phyloP scores from a whole-genome alignment of 37 sponge, comb jelly and placozoan species.

The Cladorhizidae sp. region DNA sequence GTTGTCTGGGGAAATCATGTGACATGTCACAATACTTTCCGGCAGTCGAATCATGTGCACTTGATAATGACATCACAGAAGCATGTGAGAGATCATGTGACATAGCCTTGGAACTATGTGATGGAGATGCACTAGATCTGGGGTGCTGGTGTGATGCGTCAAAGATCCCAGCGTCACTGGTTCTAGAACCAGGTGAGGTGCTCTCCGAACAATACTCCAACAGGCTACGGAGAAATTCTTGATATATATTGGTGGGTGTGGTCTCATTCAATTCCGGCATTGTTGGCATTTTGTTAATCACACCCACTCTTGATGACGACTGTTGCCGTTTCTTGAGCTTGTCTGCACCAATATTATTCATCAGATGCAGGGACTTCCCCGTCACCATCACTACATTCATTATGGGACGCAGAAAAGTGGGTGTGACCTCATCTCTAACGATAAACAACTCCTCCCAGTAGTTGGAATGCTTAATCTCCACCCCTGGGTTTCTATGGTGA shows the following conservation, averaged over 20 bases:
- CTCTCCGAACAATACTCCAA: no score
- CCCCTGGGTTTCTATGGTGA: not conserved
- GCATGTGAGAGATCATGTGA: constrained; percentile 8
- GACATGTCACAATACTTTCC: constrained; percentile 4
- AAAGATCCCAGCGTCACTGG: no score
- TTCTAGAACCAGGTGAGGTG: no score
- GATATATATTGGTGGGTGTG: not conserved
- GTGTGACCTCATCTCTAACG: not conserved
- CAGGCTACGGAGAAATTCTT: constrained; percentile 3
- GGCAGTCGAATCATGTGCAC: no score
- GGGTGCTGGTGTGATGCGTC: no score
- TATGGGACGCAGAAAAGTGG: constrained; percentile 36
- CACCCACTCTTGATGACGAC: no score
- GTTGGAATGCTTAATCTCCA: not conserved
- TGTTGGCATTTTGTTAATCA: no score
- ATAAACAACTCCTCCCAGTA: constrained; percentile 36
- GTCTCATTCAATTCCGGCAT: not conserved
- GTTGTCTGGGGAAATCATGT: not conserved
- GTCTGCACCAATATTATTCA: constrained; percentile 44
- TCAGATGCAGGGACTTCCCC: constrained; percentile 53
- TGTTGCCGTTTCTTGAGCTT: no score
- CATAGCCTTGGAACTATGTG: not conserved
- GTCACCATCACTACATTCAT: constrained; percentile 23
- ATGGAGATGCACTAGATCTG: no score
- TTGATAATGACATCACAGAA: no score